Evolutionary conservation across 2,888 invertebrate species (phyloP).

Genomic region (Eilema depressum): DNA sequence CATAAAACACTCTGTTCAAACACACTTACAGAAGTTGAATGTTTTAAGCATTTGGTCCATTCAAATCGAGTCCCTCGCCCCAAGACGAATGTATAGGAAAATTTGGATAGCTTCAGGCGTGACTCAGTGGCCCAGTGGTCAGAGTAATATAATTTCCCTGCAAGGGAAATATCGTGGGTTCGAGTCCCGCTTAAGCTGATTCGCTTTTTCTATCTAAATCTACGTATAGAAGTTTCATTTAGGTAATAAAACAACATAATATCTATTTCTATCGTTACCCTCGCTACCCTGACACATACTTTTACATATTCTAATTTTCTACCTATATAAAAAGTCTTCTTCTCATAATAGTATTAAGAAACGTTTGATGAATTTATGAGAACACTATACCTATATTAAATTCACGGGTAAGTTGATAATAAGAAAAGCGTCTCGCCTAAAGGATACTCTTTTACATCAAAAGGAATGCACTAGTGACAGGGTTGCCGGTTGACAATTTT

Average conservation of each 20-base stretch:
- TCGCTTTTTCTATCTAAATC: too few relatives aligned
- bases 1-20: too few relatives aligned
- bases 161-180: too few relatives aligned
- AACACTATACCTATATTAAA: conserved; percentile 61
- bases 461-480: conserved; percentile 75
- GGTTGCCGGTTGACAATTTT: conserved; percentile 56
- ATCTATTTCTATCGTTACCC: too few relatives aligned
- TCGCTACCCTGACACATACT: neutral
- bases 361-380: conserved; percentile 28
- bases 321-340: neutral
- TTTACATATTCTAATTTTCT: neutral
- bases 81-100: too few relatives aligned
- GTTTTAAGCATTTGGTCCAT: too few relatives aligned
- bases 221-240: neutral
- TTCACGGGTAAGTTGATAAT: conserved; percentile 72
- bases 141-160: too few relatives aligned
- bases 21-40: too few relatives aligned
- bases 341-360: neutral
- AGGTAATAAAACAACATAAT: neutral
- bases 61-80: too few relatives aligned
- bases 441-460: conserved; percentile 79
- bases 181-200: too few relatives aligned
- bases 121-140: too few relatives aligned
- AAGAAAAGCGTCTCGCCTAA: conserved; percentile 73
- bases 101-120: too few relatives aligned